Percentiles rank a stretch among this genome's conserved stretches.
Evolutionary conservation across 2,797 vertebrate species (phyloP).

Genomic region (Apogon hyalosoma): DNA sequence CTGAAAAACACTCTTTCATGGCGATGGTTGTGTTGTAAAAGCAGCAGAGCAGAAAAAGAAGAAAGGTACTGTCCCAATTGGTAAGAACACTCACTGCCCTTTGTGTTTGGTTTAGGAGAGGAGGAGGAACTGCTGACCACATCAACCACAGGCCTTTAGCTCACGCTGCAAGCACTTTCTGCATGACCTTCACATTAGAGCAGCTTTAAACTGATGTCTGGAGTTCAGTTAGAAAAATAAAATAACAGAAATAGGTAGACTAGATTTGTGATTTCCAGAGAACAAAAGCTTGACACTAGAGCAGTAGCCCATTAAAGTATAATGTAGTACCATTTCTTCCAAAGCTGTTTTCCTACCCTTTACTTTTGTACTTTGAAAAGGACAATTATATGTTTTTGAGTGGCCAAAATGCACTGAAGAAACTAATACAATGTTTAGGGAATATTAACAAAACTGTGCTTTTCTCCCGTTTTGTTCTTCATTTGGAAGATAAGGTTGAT

Average conservation of each 20-base stretch:
- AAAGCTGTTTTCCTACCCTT: conserved; percentile 3
- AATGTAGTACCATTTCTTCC: conserved; percentile 15
- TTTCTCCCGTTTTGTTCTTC: background rate
- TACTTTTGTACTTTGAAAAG: conserved; percentile 11
- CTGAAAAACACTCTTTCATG: conserved; percentile 60
- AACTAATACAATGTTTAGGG: background rate
- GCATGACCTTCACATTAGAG: conserved; percentile 76
- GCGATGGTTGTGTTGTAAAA: conserved; percentile 51
- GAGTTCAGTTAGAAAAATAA: conserved; percentile 27
- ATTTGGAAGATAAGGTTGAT: background rate
- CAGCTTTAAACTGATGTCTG: conserved; percentile 57
- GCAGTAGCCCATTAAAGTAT: conserved; percentile 27
- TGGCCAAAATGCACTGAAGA: background rate
- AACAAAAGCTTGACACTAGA: conserved; percentile 17
- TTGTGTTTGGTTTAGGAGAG: conserved; percentile 72
- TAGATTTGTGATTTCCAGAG: conserved; percentile 26
- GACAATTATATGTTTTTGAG: background rate
- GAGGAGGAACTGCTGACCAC: conserved; percentile 80
- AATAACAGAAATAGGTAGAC: conserved; percentile 10
- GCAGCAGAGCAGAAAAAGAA: conserved; percentile 51
- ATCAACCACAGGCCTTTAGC: conserved; percentile 82
- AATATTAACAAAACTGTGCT: background rate
- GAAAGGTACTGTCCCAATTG: conserved; percentile 73
- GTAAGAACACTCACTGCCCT: conserved; percentile 72
- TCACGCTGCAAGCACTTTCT: conserved; percentile 70